Evolutionary conservation across 2,797 vertebrate genomes (phyloP).

Genomic region (Anguilla marmorata): DNA sequence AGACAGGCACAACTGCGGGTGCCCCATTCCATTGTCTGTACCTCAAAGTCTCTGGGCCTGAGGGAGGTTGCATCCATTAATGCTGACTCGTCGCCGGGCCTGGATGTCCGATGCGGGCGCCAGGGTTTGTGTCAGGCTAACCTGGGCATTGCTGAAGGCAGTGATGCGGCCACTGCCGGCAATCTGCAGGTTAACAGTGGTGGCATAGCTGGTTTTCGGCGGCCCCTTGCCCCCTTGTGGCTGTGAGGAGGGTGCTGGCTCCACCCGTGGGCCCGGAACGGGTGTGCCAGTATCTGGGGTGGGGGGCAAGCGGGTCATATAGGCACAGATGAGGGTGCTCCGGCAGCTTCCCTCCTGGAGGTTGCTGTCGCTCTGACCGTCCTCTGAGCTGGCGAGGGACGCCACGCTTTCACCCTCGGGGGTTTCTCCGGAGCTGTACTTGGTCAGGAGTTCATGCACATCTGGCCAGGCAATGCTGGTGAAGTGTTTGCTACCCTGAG

Average conservation of each 20-base stretch:
- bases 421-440: constrained; percentile 55
- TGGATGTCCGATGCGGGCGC: constrained; percentile 66
- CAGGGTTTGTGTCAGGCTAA: constrained; percentile 83
- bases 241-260: constrained; percentile 34
- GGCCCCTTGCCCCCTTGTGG: constrained; percentile 33
- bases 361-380: constrained; percentile 54
- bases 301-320: constrained; percentile 53
- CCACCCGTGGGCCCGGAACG: neutral
- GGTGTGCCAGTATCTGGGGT: constrained; percentile 37
- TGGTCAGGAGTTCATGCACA: constrained; percentile 64
- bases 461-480: constrained; percentile 69
- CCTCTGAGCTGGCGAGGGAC: constrained; percentile 39
- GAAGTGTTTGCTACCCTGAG: constrained; percentile 60
- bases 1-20: constrained; percentile 18
- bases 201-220: constrained; percentile 81
- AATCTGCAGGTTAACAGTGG: constrained; percentile 87
- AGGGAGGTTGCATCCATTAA: constrained; percentile 68
- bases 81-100: constrained; percentile 65
- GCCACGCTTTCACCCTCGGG: constrained; percentile 36
- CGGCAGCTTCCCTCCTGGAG: constrained; percentile 58
- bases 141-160: constrained; percentile 83
- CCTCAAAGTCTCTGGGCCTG: constrained; percentile 58
- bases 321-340: constrained; percentile 72
- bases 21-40: neutral
- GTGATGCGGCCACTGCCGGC: constrained; percentile 82